Conservation (phyloP, 2,113 vertebrate genomes). For the Dromaius novaehollandiae region DNA sequence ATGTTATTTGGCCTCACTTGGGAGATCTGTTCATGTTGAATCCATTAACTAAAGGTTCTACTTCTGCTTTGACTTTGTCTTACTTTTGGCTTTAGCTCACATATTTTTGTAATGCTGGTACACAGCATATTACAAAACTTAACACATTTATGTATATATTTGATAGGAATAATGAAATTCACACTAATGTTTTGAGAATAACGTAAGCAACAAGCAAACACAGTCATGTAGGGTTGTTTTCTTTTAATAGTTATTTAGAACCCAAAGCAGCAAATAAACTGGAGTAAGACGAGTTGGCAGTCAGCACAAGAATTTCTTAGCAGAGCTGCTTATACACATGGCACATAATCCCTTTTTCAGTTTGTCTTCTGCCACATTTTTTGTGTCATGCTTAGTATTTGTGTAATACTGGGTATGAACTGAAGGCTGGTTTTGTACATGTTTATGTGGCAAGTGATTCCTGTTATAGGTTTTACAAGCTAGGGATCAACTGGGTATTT, state of each 20-base stretch:
- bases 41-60: conserved; percentile 26
- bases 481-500: not conserved
- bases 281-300: not conserved
- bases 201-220: not conserved
- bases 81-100: not conserved
- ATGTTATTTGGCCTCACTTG: not conserved
- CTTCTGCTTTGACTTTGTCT: conserved; percentile 38
- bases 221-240: not conserved
- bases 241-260: not conserved
- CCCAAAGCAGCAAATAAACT: not conserved
- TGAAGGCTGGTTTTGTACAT: not conserved
- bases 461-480: not conserved
- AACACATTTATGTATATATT: not conserved
- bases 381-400: not conserved
- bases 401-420: not conserved
- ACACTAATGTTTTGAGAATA: not conserved
- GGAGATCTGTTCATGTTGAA: conserved; percentile 9
- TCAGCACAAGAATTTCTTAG: not conserved
- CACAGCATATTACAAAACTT: not conserved
- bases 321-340: not conserved
- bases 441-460: not conserved
- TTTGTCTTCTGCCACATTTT: not conserved
- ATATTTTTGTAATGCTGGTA: not conserved
- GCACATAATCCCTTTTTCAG: not conserved
- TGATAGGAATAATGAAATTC: not conserved